Base-by-base conservation (phyloP, 2,113 vertebrate genomes). In the Gnathonemus echidnorhynchus region DNA sequence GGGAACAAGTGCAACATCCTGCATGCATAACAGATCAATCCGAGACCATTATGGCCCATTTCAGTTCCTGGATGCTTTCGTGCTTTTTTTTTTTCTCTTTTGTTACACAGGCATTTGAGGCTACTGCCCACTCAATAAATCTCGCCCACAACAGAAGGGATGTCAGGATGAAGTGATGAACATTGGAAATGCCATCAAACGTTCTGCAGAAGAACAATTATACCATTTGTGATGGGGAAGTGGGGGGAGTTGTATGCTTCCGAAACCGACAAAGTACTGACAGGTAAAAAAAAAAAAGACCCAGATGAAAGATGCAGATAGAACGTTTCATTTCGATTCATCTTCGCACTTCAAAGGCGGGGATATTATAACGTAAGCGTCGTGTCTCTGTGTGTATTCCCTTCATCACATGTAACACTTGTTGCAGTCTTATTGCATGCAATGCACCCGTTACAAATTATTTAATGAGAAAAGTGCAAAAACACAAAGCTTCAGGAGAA, bases 251-350 rank as follows among this genome's bases (percentile, higher is more conserved):
- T 21, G 24, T 10, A 27, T 3, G 35, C 49, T n/a, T 53, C 86
- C 31, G 39, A 88, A 88, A 88, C 52, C 3, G 49, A 87, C 86
- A 87, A 53, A 52, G 86, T 48, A 53, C 86, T 53, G 53, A 88
- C 87, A 88, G 87, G 87, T 88, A 50, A 88, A 87, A 66, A 88
- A 58, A 19, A 87, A 15, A 45, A 46, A 24, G 5, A 27, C 86
- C 11, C 52, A 83, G 77, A 53, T 88, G 35, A 88, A 88, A 62
- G 58, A 49, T 88, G 42, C 58, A 42, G n/a, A 31, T 45, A 88
- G 42, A 74, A 10, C 19, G 58, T 88, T 88, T 88, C 58, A 74
- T 85, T 48, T 84, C 45, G 80, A 89, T 86, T 89, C 77, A 89
- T 58, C 39, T 46, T 86, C 24, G n/a, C 35, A 89, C 39, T 27